Evolutionary conservation across 1,140 invertebrate genomes (phyloP), one percentile per base, ranked within the genome.

Genomic region (Colletes gigas): DNA sequence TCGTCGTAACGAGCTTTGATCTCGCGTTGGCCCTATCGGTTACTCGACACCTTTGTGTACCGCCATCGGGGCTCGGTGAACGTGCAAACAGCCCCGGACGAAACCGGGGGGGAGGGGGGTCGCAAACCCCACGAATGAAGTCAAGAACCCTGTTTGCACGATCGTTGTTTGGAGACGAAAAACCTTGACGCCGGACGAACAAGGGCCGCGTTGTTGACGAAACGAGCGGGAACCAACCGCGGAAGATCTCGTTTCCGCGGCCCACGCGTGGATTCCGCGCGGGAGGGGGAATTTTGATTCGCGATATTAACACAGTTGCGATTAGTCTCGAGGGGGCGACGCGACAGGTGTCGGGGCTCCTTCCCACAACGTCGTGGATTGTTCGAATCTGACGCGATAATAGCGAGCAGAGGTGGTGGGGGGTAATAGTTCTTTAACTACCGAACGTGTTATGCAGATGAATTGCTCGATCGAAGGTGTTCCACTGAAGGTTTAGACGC

Each of bases 1-100:
- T 50, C 65, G 63, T 85, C 80, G 83, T 87, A 87, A 87, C 83
- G 69, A 88, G 86, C 85, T 88, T 88, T 87, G 86, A 88, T 87
- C 83, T 85, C 79, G 72, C 77, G 71, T 17, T 72, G 57, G 71
- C 77, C 71, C 82, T 88, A 87, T 87, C 85, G 80, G 76, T 84
- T 70, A 80, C 85, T 75, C 70, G 83, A 87, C 85, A 87, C 85
- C 85, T 81, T 85, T 88, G 83, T 79, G 80, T 80, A 84, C 73
- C 59, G 44, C 73, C 78, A 60, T 54, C 84, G 52, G 8, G 57
- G 77, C 71, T 67, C 72, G 59, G 65, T 19, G 69, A 55, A 62
- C 76, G 74, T 66, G 86, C 75, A 88, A 87, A 88, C 86, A 88
- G 57, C 68, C 44, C 54, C 8, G 30, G 5, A 62, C 62, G 50